Evolutionary conservation across 2,888 invertebrate genomes (phyloP), one percentile per base, ranked within the genome.

Genomic region (Drosophila mimica): DNA sequence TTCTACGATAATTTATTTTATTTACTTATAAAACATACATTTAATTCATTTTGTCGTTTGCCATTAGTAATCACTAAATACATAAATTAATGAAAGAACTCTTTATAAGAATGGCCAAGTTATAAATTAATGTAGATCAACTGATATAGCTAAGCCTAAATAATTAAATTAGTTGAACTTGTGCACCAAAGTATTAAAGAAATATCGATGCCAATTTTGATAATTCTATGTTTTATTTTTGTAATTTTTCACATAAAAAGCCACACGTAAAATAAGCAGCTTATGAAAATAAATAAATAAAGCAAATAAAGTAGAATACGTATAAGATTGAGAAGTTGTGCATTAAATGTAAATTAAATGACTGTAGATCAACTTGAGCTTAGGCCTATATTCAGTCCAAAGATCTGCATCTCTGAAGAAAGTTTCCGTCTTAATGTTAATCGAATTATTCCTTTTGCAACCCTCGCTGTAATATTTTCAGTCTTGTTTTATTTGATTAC

Each of bases 381-480:
- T 13, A 7, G 20, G 0, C 13, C 0, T 46, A 4, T 25, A 1
- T 7, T 20, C 15, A 8, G 25, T 25, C 8, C 46, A 13, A 20
- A 13, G 20, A 20, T 20, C 3, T 46, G 20, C 20, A 46, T 25
- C 7, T 15, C 15, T 46, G 15, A 15, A 15, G 15, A 25, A 15
- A 15, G 25, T 25, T 25, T 15, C 25, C 46, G 15, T 46, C 4
- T 2, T 8, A 46, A 46, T 8, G 15, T 46, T 46, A 13, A 25
- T 25, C 46, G 15, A 46, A 25, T 25, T 46, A 15, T 25, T 15
- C 8, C 46, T 25, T 15, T 15, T 2, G 4, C 46, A 25, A 46
- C 68, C n/a, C 74, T 68, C 68, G 58, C 28, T 15, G 11, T 31
- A 20, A 31, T 57, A 43, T 31, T 43, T 31, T 40, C 11, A 20